A percentile compares a stretch with the other conserved stretches of the same genome.
phyloP scores from a whole-genome alignment of 2,113 vertebrate genomes.

The Lagopus muta region DNA sequence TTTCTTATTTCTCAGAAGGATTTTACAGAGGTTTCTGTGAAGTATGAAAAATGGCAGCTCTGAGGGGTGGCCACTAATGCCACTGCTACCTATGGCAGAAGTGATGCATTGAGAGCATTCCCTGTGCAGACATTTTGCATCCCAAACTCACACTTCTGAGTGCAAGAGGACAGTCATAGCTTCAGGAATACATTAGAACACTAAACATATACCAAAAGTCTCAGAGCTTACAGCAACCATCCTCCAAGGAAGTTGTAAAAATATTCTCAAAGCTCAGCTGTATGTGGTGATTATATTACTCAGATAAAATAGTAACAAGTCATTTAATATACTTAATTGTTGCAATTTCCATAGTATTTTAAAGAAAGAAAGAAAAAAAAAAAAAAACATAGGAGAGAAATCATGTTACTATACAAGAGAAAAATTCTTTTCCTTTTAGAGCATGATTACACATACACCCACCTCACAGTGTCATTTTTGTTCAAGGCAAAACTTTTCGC shows the following conservation, averaged over 20 bases:
- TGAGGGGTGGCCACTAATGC: not conserved
- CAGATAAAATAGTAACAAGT: conserved; percentile 26
- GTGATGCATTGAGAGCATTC: not conserved
- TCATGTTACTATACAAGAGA: not conserved
- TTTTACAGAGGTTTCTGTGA: conserved; percentile 22
- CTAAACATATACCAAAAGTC: not conserved
- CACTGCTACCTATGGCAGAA: not conserved
- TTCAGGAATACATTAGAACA: conserved; percentile 28
- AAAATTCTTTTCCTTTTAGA: not conserved
- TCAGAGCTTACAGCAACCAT: not conserved
- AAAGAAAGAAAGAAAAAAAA: not conserved
- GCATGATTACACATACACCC: not conserved
- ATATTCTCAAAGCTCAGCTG: not conserved
- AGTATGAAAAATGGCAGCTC: conserved; percentile 25
- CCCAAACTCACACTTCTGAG: not conserved
- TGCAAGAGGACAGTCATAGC: not conserved
- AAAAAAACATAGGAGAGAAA: not conserved
- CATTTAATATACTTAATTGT: conserved; percentile 35
- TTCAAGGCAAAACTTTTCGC: not conserved
- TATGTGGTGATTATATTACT: conserved; percentile 2
- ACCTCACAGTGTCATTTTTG: not conserved
- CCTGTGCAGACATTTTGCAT: conserved; percentile 19
- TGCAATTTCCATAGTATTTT: not conserved
- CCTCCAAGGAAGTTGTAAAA: not conserved
- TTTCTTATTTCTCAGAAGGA: not conserved